Conservation (phyloP, 2,113 vertebrate genomes). For the Gopherus flavomarginatus region DNA sequence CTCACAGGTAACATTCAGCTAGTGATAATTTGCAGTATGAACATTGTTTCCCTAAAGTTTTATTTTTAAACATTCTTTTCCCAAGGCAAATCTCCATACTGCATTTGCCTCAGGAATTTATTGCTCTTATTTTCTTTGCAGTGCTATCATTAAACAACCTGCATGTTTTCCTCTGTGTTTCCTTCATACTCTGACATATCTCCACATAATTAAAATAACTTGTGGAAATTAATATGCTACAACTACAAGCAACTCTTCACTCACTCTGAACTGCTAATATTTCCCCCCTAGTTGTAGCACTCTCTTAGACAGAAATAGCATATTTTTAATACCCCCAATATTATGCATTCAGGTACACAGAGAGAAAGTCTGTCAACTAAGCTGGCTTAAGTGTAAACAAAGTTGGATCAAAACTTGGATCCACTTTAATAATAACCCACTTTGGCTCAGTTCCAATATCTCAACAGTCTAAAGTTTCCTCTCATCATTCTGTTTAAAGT, state of each 20-base stretch:
- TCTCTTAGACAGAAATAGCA: not conserved
- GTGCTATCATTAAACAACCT: not conserved
- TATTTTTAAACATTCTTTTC: conserved; percentile 45
- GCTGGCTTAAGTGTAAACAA: conserved; percentile 71
- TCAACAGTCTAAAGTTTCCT: conserved; percentile 66
- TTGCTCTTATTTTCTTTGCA: conserved; percentile 42
- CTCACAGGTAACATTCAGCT: not conserved
- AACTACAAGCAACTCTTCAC: not conserved
- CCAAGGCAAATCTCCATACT: not conserved
- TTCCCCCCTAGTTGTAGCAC: not conserved
- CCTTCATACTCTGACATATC: conserved; percentile 45
- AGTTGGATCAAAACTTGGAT: conserved; percentile 80
- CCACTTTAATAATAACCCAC: conserved; percentile 76
- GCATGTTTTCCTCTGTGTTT: not conserved
- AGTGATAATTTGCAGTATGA: not conserved
- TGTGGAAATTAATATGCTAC: not conserved
- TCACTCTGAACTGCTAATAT: not conserved
- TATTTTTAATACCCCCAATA: conserved; percentile 11
- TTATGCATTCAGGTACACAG: not conserved
- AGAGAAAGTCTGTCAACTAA: conserved; percentile 50
- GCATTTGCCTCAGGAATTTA: conserved; percentile 22
- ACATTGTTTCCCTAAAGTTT: conserved; percentile 8
- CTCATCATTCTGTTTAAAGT: conserved; percentile 75
- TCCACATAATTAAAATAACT: conserved; percentile 25
- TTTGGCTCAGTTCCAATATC: conserved; percentile 77